Conservation (phyloP, 2,888 invertebrate species). For the Encarsia formosa region DNA sequence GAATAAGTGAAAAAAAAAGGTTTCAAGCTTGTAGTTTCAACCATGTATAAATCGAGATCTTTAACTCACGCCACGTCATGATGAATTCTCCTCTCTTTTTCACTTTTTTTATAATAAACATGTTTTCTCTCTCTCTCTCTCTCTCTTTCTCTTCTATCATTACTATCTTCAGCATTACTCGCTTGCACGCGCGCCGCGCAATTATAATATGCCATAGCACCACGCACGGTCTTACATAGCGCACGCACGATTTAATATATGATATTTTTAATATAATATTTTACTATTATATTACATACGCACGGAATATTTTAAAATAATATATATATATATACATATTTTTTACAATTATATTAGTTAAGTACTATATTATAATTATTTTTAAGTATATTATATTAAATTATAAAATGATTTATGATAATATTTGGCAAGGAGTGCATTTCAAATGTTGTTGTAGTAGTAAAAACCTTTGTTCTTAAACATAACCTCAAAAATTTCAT, state of each 20-base stretch:
- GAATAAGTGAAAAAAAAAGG: neutral
- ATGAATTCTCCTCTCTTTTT: neutral
- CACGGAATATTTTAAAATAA: neutral
- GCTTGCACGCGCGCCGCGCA: slow-evolving; percentile 21
- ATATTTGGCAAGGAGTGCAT: too few relatives aligned
- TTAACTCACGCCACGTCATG: slow-evolving; percentile 16
- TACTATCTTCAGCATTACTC: slow-evolving; percentile 5
- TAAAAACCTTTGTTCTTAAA: too few relatives aligned
- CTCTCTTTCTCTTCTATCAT: slow-evolving; percentile 2
- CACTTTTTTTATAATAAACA: neutral
- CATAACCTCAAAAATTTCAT: too few relatives aligned
- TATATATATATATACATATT: too few relatives aligned
- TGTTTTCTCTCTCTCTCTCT: neutral
- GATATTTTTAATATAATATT: slow-evolving; percentile 4
- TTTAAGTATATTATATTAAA: too few relatives aligned
- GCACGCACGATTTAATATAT: slow-evolving; percentile 19
- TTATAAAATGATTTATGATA: too few relatives aligned
- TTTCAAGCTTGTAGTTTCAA: neutral
- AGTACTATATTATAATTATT: too few relatives aligned
- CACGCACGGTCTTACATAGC: neutral
- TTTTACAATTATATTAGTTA: too few relatives aligned
- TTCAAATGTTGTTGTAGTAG: too few relatives aligned
- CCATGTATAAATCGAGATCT: too few relatives aligned
- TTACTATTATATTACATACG: neutral
- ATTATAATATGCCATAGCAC: too few relatives aligned